These are phyloP conservation scores for Pristionchus arcanus DNA, from an alignment of 2,888 invertebrate genomes.

Conservation along the genomic window DNA sequence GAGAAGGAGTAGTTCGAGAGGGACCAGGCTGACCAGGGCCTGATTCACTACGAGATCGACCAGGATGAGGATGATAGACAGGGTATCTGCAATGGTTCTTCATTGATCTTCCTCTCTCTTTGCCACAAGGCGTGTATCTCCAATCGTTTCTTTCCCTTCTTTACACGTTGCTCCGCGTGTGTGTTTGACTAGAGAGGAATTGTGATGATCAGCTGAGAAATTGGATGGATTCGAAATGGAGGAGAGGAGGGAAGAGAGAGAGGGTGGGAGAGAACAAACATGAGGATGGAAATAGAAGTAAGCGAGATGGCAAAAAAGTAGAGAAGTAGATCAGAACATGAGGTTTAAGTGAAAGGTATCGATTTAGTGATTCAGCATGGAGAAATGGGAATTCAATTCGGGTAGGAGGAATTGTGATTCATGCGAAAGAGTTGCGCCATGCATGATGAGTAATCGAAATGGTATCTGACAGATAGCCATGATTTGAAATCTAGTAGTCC, in stretches of 20 bases:
- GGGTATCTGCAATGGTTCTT: conserved; percentile 23
- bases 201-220: conserved; percentile 48
- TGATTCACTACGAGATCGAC: background rate
- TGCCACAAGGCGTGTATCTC: background rate
- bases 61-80: conserved; percentile 31
- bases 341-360: background rate
- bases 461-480: background rate
- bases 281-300: conserved; percentile 38
- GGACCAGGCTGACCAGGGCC: conserved; percentile 30
- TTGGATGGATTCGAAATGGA: conserved; percentile 21
- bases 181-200: conserved; percentile 32
- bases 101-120: background rate
- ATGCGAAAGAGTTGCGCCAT: conserved; percentile 24
- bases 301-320: conserved; percentile 34
- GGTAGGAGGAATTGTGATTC: conserved; percentile 5
- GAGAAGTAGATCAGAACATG: conserved; percentile 34
- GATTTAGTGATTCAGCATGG: conserved; percentile 4
- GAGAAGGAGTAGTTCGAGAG: conserved; percentile 20
- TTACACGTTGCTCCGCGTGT: conserved; percentile 22
- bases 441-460: background rate
- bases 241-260: background rate
- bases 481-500: background rate
- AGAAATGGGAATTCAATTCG: conserved; percentile 30
- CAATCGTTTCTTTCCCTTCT: conserved; percentile 1
- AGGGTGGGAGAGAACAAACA: conserved; percentile 30